Evolutionary conservation across 2,797 vertebrate genomes (phyloP), one percentile per base, ranked within the genome.

Genomic region (Myripristis murdjan): DNA sequence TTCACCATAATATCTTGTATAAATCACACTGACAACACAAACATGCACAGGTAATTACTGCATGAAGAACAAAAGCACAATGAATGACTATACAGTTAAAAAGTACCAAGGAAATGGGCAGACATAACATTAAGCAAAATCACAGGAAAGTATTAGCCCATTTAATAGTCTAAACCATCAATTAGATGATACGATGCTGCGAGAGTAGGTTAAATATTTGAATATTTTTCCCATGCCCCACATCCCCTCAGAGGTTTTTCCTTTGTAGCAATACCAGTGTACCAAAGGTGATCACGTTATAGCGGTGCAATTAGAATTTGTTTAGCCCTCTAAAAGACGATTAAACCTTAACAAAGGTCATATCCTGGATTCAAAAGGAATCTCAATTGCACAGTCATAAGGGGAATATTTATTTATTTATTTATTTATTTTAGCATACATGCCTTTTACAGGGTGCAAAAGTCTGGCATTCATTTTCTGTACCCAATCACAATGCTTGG

Each of bases 381-480:
- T 73, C 52, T 65, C 53, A 67, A 64, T 71, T 79, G 65, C 64
- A 74, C 55, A 77, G 67, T 79, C 68, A 76, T 78, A 61, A 54
- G 64, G 74, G 60, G 58, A 60, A 65, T 54, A 83, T 82, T 82
- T 81, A 33, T 77, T 83, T 80, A 68, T 81, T 87, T 77, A 68
- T 79, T 64, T 72, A 75, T 55, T 39, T 7, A 6, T 28, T 12
- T 80, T 15, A 22, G 8, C 3, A 70, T 69, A 68, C 74, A 70
- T 77, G 47, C 24, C 52, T 85, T 84, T 89, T 88, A 91, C 72
- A 82, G 52, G 81, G 89, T 89, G 88, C 64, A 88, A 88, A 90
- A 84, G 66, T 85, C 92, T 92, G 90, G 85, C 64, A 73, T 87
- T 87, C 8, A 93, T 92, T 89, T 89, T 75, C 55, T 85, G 79